Conservation (phyloP, 2,797 vertebrate genomes). For the Allobates femoralis region DNA sequence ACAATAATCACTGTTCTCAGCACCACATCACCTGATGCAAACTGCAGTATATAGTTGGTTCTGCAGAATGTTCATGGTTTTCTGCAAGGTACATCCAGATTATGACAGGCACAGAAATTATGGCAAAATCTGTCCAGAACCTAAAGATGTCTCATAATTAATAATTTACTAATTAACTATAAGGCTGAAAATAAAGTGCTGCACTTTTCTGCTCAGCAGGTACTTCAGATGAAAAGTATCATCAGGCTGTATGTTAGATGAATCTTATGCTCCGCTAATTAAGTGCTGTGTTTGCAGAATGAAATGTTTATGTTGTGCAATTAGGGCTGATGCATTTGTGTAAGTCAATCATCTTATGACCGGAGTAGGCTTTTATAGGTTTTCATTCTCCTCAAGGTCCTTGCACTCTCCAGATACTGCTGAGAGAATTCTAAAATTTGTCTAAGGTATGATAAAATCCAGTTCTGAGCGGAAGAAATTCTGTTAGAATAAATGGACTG, state of each 20-base stretch:
- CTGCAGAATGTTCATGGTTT: no score
- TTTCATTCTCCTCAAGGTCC: background rate
- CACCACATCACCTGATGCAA: no score
- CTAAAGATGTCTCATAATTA: background rate
- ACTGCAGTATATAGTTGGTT: no score
- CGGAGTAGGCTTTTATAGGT: background rate
- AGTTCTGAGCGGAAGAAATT: no score
- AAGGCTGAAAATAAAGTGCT: background rate
- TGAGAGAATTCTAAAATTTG: background rate
- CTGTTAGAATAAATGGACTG: no score
- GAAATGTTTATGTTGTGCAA: constrained; percentile 14
- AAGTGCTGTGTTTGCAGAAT: background rate
- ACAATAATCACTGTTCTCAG: no score
- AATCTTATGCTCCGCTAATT: background rate
- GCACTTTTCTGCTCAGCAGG: background rate
- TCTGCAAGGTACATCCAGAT: no score
- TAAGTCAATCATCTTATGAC: background rate
- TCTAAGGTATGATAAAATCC: background rate
- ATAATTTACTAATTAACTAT: background rate
- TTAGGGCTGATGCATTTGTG: constrained; percentile 22
- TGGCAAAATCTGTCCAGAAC: background rate
- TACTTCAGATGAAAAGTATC: background rate
- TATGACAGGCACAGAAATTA: no score
- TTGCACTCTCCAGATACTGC: background rate
- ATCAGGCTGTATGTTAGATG: background rate